Evolutionary conservation across 2,113 vertebrate species (phyloP).

Genomic region (Brachypodius melanocephalos): DNA sequence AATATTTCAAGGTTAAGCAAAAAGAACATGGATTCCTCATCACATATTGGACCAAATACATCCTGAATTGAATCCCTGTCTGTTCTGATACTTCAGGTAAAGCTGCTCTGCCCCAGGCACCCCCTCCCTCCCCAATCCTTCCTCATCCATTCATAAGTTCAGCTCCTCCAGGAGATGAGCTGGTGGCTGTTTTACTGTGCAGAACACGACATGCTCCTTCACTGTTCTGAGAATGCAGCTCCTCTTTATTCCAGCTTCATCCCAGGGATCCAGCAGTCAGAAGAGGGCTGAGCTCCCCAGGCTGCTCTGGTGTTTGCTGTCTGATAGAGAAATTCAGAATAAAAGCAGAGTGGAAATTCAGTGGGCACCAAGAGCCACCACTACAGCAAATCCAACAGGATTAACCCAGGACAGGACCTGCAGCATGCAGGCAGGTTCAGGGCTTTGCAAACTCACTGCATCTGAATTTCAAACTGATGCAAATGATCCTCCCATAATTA

Average conservation of each 20-base stretch:
- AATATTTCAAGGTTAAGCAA: neutral
- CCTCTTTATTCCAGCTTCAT: constrained; percentile 52
- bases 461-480: neutral
- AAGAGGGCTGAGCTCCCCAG: neutral
- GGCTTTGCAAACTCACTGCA: neutral
- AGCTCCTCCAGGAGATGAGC: neutral
- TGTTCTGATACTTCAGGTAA: neutral
- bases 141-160: neutral
- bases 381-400: rapidly evolving
- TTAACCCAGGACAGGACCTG: neutral
- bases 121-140: neutral
- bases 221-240: constrained; percentile 17
- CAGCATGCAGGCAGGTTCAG: neutral
- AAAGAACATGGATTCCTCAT: neutral
- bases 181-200: neutral
- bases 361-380: neutral
- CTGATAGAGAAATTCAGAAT: neutral
- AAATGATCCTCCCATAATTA: neutral
- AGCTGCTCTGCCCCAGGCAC: neutral
- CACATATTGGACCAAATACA: neutral
- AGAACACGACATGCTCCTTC: constrained; percentile 17
- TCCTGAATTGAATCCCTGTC: neutral
- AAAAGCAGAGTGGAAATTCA: neutral
- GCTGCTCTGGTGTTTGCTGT: neutral
- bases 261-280: neutral